Evolutionary conservation across 1,140 invertebrate species (phyloP), one percentile per base, ranked within the genome.

Genomic region (Triops cancriformis): DNA sequence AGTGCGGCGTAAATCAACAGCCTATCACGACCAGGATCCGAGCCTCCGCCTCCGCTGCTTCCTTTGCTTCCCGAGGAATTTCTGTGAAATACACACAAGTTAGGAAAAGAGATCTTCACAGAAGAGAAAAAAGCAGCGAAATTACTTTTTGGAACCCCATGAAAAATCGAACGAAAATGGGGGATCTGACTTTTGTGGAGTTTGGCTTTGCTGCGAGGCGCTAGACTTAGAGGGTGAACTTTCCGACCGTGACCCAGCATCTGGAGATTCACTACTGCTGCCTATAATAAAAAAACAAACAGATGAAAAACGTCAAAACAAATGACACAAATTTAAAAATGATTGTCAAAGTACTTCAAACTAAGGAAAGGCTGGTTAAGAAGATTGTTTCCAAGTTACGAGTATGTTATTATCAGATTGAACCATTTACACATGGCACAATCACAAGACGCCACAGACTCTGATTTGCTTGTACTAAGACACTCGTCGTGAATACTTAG

Each of bases 1-100:
- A 91, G 82, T 72, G 90, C 87, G 37, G 90, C 90, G 75, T 91
- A 83, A 79, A 91, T 85, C 79, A 93, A 87, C 87, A 89, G 91
- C 82, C 89, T 91, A 79, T 93, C 91, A 76, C 88, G 88, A 72
- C 93, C 90, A 7, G 84, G 84, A 4, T 80, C 80, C 41, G 86
- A 84, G 76, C 87, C 85, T 26, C 87, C 86, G 27, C 87, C 84
- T n/a, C 88, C 86, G 23, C 51, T 64, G 23, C 51, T 64, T 80
- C 88, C 85, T 2, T 89, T 85, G 81, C 88, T 82, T 78, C 85
- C 75, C 27, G 45, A 64, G 72, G 42, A 78, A 45, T 64, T 75
- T 26, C 23, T 26, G 14, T 23, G 64, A 77, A 51, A 77, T 72
- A 79, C 78, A 26, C 78, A 18, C 64, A 12, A 26, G 26, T 11